Evolutionary conservation across 2,888 invertebrate genomes (phyloP), one percentile per base, ranked within the genome.

Genomic region (Xylophagus ater): DNA sequence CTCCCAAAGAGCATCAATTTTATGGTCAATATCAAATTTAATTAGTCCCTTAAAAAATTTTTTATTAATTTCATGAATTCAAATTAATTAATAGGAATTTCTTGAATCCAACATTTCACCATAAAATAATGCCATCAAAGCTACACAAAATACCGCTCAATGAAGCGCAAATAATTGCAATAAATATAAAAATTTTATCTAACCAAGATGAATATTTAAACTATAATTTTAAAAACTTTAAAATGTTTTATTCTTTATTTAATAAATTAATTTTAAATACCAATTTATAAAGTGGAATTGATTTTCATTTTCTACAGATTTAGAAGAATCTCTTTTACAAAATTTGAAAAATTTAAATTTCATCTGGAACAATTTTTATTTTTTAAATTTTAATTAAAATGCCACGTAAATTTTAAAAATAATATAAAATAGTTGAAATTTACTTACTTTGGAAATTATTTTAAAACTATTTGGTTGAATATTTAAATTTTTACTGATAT

Each of bases 51-150:
- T 40, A 0, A 26, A 26, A 26, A 26, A 26, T 8, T 12, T 26
- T n/a, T 8, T 26, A 12, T 26, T 26, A 23, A n/a, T n/a, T n/a
- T n/a, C n/a, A n/a, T n/a, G n/a, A n/a, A n/a, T n/a, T n/a, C n/a
- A n/a, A n/a, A n/a, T n/a, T n/a, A n/a, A n/a, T n/a, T n/a, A n/a
- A n/a, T n/a, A n/a, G n/a, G n/a, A n/a, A n/a, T 5, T 15, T 43
- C 64, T 54, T 23, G 82, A 76, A 67, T 84, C 76, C 23, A 71
- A 67, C 7, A 85, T 59, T 36, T 68, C 61, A 2, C 83, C 79
- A 53, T 82, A 77, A 15, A 83, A 66, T 6, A 77, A 62, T n/a
- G 78, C 76, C 60, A 81, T 81, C 2, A 77, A 52, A 0, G 84
- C 83, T 32, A 78, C 72, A 20, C 74, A 70, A 4, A n/a, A 72